Conservation (phyloP, 2,113 vertebrate genomes). For the Poecile atricapillus region DNA sequence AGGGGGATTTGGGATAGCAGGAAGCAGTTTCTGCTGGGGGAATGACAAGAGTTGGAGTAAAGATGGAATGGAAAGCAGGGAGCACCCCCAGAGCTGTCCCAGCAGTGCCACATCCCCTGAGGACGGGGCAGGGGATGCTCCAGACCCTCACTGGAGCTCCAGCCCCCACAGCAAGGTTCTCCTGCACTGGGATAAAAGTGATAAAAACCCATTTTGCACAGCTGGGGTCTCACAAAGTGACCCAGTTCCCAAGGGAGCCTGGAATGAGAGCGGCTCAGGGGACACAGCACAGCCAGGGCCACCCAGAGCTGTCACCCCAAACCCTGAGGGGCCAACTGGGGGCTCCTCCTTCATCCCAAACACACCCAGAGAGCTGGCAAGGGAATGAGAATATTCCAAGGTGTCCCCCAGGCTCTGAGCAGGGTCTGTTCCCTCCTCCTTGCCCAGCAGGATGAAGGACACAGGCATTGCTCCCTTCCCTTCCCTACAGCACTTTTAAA, state of each 20-base stretch:
- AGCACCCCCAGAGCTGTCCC: neutral
- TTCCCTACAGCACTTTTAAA: neutral
- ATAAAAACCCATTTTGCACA: neutral
- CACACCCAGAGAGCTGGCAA: neutral
- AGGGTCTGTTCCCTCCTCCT: neutral
- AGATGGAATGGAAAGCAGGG: rapidly evolving
- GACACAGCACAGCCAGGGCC: too few species aligned
- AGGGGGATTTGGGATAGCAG: neutral
- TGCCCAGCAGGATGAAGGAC: neutral
- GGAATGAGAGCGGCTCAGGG: too few species aligned
- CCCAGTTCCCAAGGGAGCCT: too few species aligned
- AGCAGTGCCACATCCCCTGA: neutral
- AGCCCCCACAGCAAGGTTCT: neutral
- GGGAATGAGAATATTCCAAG: neutral
- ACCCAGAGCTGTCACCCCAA: neutral
- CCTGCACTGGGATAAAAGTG: neutral
- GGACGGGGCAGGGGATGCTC: neutral
- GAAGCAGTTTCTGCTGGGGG: rapidly evolving
- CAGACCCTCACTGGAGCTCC: neutral
- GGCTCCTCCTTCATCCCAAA: neutral
- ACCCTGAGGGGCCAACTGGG: neutral
- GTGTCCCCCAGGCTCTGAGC: neutral
- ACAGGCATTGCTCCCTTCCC: neutral
- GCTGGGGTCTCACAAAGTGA: neutral
- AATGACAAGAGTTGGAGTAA: rapidly evolving